Conservation (phyloP, 2,113 vertebrate species). For the Hippocampus guttulatus region DNA sequence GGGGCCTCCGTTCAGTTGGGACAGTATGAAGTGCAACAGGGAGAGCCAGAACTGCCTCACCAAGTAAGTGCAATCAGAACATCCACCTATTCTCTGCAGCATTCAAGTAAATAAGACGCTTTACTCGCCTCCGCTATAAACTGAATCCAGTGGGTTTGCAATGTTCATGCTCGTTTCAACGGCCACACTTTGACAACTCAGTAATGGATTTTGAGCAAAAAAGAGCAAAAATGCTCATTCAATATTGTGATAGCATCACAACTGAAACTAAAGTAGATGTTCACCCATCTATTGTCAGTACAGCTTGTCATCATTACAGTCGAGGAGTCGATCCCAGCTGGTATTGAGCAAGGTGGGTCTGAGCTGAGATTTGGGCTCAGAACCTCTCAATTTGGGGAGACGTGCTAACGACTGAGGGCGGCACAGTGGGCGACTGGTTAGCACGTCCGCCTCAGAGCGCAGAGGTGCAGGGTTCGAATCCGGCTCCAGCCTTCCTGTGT, state of each 20-base stretch:
- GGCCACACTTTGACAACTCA: background rate
- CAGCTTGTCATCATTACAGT: too few relatives aligned
- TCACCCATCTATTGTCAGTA: too few relatives aligned
- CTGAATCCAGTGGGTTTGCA: background rate
- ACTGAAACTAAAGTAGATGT: too few relatives aligned
- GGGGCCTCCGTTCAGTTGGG: conserved; percentile 91
- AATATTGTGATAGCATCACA: background rate
- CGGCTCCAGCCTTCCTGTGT: too few relatives aligned
- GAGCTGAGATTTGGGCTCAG: too few relatives aligned
- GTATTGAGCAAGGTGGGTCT: background rate
- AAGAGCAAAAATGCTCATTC: background rate
- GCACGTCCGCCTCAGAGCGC: too few relatives aligned
- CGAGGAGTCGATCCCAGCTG: too few relatives aligned
- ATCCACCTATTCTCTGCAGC: too few relatives aligned
- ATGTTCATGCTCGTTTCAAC: background rate
- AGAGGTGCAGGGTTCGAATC: too few relatives aligned
- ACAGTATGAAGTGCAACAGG: conserved; percentile 85
- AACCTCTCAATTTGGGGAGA: too few relatives aligned
- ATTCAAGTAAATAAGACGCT: background rate
- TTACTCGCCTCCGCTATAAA: background rate
- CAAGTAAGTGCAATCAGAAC: conserved; percentile 72
- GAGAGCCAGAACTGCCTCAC: conserved; percentile 82
- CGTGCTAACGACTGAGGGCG: too few relatives aligned
- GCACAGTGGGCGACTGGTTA: too few relatives aligned
- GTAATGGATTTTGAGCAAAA: background rate